Evolutionary conservation across 2,113 vertebrate genomes (phyloP), one percentile per base, ranked within the genome.

Genomic region (Drymodes brunneopygia): DNA sequence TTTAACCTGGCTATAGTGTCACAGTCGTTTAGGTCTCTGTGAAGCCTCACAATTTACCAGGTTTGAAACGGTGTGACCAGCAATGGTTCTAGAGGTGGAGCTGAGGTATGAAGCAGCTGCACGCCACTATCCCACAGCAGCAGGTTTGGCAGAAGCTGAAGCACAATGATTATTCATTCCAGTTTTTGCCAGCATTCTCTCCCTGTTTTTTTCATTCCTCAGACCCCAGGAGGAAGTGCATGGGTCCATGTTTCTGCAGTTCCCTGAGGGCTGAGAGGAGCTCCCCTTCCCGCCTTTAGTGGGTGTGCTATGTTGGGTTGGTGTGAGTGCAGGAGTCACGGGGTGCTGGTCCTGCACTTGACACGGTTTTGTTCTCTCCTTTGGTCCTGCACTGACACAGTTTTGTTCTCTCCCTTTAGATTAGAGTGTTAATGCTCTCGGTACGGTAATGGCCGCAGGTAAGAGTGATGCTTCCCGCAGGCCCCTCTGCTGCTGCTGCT

Each of bases 381-480:
- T 38, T 38, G 38, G 38, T 38, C 38, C 38, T 38, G 38, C 38
- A 38, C 38, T 38, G 42, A 44, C 42, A 44, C 42, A 15, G 44
- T 45, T 96, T 36, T 85, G 84, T 97, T 98, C 96, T 98, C 97
- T 99, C 95, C 98, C 96, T 98, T 98, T 98, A 99, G 99, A 99
- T 99, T 99, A 99, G 98, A 97, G 95, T 97, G 97, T 95, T 97
- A 98, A 98, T 90, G 98, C 97, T 98, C 98, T 98, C 96, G 88
- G 98, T 98, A 98, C 97, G n/a, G 96, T 98, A 96, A 98, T 72
- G 97, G 98, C 98, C 51, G 86, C 99, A 99, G 99, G 99, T 99
- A 99, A 99, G 99, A 97, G 91, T 25, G 4, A 95, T 69, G 65
- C 96, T 88, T 90, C 94, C 94, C 33, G 0, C 48, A 60, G 92